Conservation (phyloP, 1,140 invertebrate genomes). For the Carposina sasakii region DNA sequence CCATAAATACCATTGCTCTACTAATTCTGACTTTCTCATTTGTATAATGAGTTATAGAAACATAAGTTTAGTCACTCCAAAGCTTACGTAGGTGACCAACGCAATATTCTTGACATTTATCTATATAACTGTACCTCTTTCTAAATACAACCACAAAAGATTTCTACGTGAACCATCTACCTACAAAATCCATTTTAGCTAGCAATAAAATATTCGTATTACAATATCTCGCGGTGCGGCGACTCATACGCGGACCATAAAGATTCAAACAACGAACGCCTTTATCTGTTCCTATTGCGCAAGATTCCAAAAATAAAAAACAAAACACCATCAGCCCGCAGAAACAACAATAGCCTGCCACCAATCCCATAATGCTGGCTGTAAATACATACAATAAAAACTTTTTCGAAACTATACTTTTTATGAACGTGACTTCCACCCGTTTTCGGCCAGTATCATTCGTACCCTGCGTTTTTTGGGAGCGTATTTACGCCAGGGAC, state of each 20-base stretch:
- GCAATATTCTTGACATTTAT: conserved; percentile 21
- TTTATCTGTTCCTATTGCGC: too few relatives aligned
- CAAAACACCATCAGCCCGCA: background rate
- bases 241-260: too few relatives aligned
- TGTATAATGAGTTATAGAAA: too few relatives aligned
- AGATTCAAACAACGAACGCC: too few relatives aligned
- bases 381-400: conserved; percentile 20
- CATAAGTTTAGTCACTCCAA: too few relatives aligned
- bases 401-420: conserved; percentile 18
- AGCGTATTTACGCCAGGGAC: conserved; percentile 35
- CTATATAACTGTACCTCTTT: conserved; percentile 10
- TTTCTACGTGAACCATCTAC: background rate
- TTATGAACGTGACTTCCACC: too few relatives aligned
- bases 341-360: conserved; percentile 10
- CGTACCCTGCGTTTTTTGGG: conserved; percentile 19
- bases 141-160: background rate
- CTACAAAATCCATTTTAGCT: too few relatives aligned
- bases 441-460: conserved; percentile 21
- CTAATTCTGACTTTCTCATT: too few relatives aligned
- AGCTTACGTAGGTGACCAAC: too few relatives aligned
- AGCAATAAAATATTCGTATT: conserved; percentile 4
- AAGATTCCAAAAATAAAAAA: conserved; percentile 5
- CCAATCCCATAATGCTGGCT: too few relatives aligned
- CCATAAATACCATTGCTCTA: too few relatives aligned
- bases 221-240: too few relatives aligned